Evolutionary conservation across 2,888 invertebrate species (phyloP).

Genomic region (Osmoderma eremita): DNA sequence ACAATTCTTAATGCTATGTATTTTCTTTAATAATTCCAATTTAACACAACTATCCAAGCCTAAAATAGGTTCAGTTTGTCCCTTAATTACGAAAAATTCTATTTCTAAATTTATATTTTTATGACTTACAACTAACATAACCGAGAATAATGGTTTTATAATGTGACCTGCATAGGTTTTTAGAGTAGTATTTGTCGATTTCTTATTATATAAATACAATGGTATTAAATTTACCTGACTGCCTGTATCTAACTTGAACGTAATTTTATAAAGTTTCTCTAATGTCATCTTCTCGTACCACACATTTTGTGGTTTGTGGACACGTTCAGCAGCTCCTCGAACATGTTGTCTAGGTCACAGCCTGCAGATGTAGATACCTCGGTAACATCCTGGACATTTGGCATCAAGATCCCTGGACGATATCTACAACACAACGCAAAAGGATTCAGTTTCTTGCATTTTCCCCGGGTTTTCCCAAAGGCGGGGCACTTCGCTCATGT

Average conservation of each 20-base stretch:
- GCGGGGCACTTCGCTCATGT: slow-evolving; percentile 41
- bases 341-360: background rate
- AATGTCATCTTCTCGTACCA: slow-evolving; percentile 3
- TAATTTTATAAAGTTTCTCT: background rate
- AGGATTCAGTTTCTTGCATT: slow-evolving; percentile 41
- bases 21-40: slow-evolving; percentile 13
- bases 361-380: background rate
- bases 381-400: slow-evolving; percentile 12
- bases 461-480: slow-evolving; percentile 40
- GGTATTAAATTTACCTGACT: slow-evolving; percentile 18
- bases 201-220: slow-evolving; percentile 7
- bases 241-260: slow-evolving; percentile 10
- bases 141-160: slow-evolving; percentile 4
- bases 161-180: background rate
- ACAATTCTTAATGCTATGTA: slow-evolving; percentile 4
- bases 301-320: slow-evolving; percentile 6
- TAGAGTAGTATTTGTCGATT: slow-evolving; percentile 1
- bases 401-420: background rate
- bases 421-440: slow-evolving; percentile 28
- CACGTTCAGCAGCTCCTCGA: slow-evolving; percentile 12
- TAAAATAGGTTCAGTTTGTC: slow-evolving; percentile 12
- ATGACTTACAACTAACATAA: slow-evolving; percentile 3
- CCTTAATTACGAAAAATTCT: slow-evolving; percentile 1
- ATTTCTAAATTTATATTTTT: slow-evolving; percentile 11
- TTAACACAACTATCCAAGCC: slow-evolving; percentile 8